phyloP scores from a whole-genome alignment of 1,140 invertebrate species.

The Marisa cornuarietis region DNA sequence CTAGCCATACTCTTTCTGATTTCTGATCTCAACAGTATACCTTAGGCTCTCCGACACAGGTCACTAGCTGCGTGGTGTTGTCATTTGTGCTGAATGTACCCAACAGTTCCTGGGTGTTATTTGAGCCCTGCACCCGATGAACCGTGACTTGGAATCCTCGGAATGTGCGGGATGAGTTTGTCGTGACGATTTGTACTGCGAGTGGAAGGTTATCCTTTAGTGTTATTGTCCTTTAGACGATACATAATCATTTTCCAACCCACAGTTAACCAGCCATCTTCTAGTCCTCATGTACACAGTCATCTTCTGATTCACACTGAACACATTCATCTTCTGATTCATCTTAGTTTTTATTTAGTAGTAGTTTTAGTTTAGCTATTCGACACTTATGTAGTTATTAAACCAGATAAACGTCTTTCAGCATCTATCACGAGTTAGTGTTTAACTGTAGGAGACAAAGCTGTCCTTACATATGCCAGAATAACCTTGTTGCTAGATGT shows the following conservation, averaged over 20 bases:
- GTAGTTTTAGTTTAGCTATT: background rate
- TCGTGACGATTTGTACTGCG: background rate
- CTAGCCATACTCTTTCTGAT: no score
- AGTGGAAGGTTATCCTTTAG: background rate
- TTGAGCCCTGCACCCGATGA: background rate
- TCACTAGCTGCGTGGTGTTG: background rate
- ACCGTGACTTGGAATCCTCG: slow-evolving; percentile 9
- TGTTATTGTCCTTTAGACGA: no score
- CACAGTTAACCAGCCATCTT: no score
- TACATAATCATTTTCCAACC: no score
- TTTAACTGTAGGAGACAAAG: no score
- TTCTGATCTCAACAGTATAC: background rate
- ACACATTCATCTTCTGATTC: background rate
- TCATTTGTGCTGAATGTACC: slow-evolving; percentile 5
- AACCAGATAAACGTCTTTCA: no score
- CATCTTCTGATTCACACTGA: background rate
- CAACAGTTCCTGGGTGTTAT: slow-evolving; percentile 5
- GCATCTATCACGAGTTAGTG: no score
- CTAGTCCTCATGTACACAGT: background rate
- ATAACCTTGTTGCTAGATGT: no score
- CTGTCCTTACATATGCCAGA: no score
- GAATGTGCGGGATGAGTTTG: background rate
- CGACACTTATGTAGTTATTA: background rate
- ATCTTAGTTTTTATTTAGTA: background rate
- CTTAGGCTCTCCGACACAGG: background rate